Percentiles rank a stretch among this genome's conserved stretches.
These are phyloP conservation scores for Dipodomys stephensi DNA, from an alignment of 2,113 vertebrate genomes.

Conservation along the genomic window DNA sequence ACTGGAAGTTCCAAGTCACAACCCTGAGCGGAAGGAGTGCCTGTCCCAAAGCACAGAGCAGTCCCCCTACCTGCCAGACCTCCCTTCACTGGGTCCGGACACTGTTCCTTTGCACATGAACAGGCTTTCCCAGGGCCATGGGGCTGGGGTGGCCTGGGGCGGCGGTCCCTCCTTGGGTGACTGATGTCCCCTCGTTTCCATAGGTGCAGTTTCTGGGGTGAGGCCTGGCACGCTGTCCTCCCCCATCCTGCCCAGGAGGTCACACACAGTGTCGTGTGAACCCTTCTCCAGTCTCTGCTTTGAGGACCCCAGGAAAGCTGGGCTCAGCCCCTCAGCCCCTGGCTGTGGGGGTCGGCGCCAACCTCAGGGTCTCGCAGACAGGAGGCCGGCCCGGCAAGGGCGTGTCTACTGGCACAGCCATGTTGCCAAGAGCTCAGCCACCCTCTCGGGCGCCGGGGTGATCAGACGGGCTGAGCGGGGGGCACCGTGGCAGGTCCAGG, in stretches of 20 bases:
- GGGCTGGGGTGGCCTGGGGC: fast-evolving
- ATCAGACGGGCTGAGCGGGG: neutral
- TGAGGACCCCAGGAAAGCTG: fast-evolving
- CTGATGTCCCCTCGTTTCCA: fast-evolving
- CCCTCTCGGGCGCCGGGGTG: neutral
- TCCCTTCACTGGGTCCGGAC: too few relatives aligned
- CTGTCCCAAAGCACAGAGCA: fast-evolving
- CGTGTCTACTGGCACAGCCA: too few relatives aligned
- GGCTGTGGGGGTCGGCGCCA: fast-evolving
- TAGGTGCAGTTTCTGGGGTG: too few relatives aligned
- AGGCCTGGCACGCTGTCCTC: fast-evolving
- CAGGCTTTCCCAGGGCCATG: neutral
- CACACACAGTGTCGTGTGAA: fast-evolving
- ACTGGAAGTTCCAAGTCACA: fast-evolving
- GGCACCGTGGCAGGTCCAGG: neutral
- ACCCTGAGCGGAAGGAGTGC: neutral
- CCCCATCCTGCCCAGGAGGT: fast-evolving
- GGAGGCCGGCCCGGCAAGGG: fast-evolving
- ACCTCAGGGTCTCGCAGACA: fast-evolving
- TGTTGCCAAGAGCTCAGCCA: fast-evolving
- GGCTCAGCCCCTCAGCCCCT: fast-evolving
- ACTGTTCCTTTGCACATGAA: neutral
- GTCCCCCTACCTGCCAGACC: fast-evolving
- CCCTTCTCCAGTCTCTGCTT: too few relatives aligned
- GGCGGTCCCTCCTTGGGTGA: neutral